A percentile compares a stretch with the other conserved stretches of the same genome.
Conservation (phyloP, 2,888 invertebrate species). For the Exephanes ischioxanthus region DNA sequence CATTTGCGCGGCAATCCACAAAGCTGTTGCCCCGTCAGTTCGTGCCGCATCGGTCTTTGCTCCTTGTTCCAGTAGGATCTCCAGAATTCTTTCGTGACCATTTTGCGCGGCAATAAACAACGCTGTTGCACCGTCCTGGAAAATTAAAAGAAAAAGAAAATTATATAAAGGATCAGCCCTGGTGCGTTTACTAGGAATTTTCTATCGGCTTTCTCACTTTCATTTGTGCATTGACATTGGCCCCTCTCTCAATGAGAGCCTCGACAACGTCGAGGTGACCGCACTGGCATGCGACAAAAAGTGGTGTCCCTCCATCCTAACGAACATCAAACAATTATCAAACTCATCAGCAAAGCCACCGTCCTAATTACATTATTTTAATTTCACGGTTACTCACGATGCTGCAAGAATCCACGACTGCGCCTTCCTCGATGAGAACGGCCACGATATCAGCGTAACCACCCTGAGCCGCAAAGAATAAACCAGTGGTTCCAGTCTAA, state of each 20-base stretch:
- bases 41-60: constrained; percentile 91
- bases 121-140: constrained; percentile 95
- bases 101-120: constrained; percentile 97
- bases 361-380: constrained; percentile 40
- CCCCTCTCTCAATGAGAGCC: constrained; percentile 93
- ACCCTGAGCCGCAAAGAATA: constrained; percentile 98
- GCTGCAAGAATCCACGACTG: constrained; percentile 92
- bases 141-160: constrained; percentile 51
- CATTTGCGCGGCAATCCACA: constrained; percentile 98
- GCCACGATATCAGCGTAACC: constrained; percentile 94
- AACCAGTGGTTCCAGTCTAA: constrained; percentile 96
- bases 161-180: neutral
- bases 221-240: constrained; percentile 93
- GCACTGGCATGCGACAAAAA: constrained; percentile 96
- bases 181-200: neutral
- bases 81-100: constrained; percentile 93
- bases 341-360: constrained; percentile 7
- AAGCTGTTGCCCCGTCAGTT: constrained; percentile 94
- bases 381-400: constrained; percentile 87
- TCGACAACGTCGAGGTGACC: constrained; percentile 95
- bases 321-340: constrained; percentile 14
- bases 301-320: constrained; percentile 97
- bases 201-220: constrained; percentile 87
- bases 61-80: constrained; percentile 90
- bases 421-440: constrained; percentile 92